A percentile compares a stretch with the other conserved stretches of the same genome.
Conservation (phyloP, 2,888 invertebrate species). For the Agrilus mali region DNA sequence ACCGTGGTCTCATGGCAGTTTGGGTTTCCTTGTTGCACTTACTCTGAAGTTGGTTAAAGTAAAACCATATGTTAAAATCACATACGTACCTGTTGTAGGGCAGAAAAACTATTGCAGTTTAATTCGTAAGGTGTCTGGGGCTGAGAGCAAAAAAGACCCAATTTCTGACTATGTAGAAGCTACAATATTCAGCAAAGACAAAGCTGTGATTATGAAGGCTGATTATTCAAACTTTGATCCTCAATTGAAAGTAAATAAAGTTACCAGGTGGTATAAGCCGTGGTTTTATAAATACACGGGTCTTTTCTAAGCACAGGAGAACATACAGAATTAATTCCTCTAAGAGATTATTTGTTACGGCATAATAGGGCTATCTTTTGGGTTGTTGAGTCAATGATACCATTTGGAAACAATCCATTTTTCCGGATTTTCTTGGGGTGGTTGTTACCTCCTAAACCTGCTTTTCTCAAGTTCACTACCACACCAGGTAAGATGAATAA, state of each 20-base stretch:
- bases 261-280: conserved; percentile 54
- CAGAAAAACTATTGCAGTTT: conserved; percentile 50
- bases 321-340: conserved; percentile 46
- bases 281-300: conserved; percentile 62
- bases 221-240: conserved; percentile 48
- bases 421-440: conserved; percentile 52
- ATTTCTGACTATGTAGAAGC: conserved; percentile 53
- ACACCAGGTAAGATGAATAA: conserved; percentile 38
- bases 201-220: conserved; percentile 54
- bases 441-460: conserved; percentile 57
- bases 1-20: conserved; percentile 55
- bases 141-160: conserved; percentile 25
- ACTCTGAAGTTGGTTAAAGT: conserved; percentile 49
- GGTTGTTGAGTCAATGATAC: conserved; percentile 60
- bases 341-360: conserved; percentile 49
- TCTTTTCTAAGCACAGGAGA: conserved; percentile 40
- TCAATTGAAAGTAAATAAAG: conserved; percentile 39
- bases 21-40: conserved; percentile 51
- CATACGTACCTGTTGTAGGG: conserved; percentile 48
- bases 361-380: conserved; percentile 60
- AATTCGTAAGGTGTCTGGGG: conserved; percentile 46
- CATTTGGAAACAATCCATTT: conserved; percentile 52
- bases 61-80: conserved; percentile 52
- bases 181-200: conserved; percentile 47
- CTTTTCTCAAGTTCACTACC: conserved; percentile 59